These are phyloP conservation scores for Parotocinclus haroldoi DNA, from an alignment of 2,797 vertebrate species.

Conservation along the genomic window DNA sequence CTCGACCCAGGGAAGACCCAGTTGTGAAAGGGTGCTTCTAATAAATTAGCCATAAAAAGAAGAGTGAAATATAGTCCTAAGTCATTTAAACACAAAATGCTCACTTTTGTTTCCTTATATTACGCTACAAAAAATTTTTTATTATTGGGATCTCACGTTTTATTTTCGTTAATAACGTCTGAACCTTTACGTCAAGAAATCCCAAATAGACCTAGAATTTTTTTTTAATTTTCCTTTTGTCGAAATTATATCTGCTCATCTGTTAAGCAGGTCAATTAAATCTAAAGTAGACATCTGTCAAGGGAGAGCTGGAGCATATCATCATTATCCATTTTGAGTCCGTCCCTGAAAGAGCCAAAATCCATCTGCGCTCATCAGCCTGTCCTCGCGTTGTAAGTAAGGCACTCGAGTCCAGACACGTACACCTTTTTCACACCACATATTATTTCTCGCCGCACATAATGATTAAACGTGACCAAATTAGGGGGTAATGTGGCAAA, in stretches of 20 bases:
- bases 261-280: conserved; percentile 53
- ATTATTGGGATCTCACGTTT: too few relatives aligned
- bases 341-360: conserved; percentile 28
- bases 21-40: too few relatives aligned
- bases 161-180: neutral
- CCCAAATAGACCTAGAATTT: conserved; percentile 34
- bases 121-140: neutral
- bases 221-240: conserved; percentile 14
- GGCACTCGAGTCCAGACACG: conserved; percentile 7
- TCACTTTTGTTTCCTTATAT: too few relatives aligned
- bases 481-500: too few relatives aligned
- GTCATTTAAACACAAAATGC: too few relatives aligned
- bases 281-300: conserved; percentile 35
- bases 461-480: too few relatives aligned
- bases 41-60: too few relatives aligned
- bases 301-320: conserved; percentile 28
- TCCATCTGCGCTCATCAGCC: conserved; percentile 5
- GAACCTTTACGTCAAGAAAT: neutral
- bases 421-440: neutral
- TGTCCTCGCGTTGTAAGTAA: neutral
- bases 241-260: conserved; percentile 19
- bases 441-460: neutral
- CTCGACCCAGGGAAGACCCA: too few relatives aligned
- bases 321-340: conserved; percentile 37
- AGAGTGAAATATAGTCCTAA: too few relatives aligned